Evolutionary conservation across 1,140 invertebrate genomes (phyloP).

Genomic region (Euglossa dilemma): DNA sequence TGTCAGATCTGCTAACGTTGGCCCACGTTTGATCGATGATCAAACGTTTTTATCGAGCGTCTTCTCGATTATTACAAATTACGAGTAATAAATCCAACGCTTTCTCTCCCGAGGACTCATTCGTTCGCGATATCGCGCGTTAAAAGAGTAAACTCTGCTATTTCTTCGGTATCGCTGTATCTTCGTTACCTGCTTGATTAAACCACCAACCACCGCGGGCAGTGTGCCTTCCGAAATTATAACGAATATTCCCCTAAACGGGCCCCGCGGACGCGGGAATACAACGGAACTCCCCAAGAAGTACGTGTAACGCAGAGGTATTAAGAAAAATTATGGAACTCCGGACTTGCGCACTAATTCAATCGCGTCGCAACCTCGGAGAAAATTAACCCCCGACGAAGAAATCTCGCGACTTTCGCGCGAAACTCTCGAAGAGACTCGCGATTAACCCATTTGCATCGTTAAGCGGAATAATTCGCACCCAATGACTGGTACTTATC

Average conservation of each 20-base stretch:
- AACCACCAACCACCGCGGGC: background rate
- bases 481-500: too few relatives aligned
- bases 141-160: background rate
- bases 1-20: too few relatives aligned
- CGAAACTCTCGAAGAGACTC: too few relatives aligned
- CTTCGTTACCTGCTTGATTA: background rate
- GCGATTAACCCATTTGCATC: too few relatives aligned
- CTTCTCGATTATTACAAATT: background rate
- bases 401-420: background rate
- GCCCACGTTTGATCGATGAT: background rate
- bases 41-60: background rate
- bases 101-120: background rate
- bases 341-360: background rate
- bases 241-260: background rate
- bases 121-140: background rate
- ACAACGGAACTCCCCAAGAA: background rate
- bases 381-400: background rate
- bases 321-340: conserved; percentile 13
- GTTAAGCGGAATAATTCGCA: too few relatives aligned
- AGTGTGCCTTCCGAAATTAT: background rate
- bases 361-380: background rate
- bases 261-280: background rate
- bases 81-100: background rate
- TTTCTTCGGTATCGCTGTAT: background rate
- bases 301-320: background rate